phyloP scores from a whole-genome alignment of 2,113 vertebrate genomes.

The Grus americana region DNA sequence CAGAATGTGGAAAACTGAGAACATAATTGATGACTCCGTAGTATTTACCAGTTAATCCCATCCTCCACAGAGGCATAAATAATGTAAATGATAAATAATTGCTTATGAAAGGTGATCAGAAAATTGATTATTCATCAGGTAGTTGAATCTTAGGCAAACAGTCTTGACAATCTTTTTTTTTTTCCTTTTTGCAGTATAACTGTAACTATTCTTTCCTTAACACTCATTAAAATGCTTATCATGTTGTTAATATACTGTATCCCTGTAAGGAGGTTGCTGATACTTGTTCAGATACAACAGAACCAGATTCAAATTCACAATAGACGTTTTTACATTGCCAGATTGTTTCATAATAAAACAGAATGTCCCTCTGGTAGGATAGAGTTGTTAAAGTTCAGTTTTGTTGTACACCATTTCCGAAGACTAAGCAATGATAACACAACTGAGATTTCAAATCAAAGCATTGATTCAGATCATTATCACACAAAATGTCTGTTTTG shows the following conservation, averaged over 20 bases:
- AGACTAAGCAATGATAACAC: not conserved
- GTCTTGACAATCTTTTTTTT: not conserved
- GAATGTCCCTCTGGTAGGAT: not conserved
- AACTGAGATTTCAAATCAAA: not conserved
- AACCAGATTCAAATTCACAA: not conserved
- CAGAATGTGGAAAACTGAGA: not conserved
- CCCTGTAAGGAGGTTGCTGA: not conserved
- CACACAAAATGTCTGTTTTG: not conserved
- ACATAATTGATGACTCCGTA: not conserved
- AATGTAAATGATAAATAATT: not conserved
- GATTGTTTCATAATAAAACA: not conserved
- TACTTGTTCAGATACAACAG: not conserved
- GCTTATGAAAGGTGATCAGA: not conserved
- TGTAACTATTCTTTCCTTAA: not conserved
- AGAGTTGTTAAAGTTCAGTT: not conserved
- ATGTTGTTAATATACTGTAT: not conserved
- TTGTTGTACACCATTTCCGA: not conserved
- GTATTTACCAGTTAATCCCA: conserved; percentile 22
- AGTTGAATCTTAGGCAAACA: not conserved
- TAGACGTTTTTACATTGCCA: not conserved
- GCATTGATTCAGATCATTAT: not conserved
- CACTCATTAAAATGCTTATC: not conserved
- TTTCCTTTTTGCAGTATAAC: not conserved
- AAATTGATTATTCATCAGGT: conserved; percentile 1
- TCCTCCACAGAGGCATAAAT: not conserved